Percentiles rank a stretch among this genome's conserved stretches.
Conservation (phyloP, 2,797 vertebrate species). For the Chelon labrosus region DNA sequence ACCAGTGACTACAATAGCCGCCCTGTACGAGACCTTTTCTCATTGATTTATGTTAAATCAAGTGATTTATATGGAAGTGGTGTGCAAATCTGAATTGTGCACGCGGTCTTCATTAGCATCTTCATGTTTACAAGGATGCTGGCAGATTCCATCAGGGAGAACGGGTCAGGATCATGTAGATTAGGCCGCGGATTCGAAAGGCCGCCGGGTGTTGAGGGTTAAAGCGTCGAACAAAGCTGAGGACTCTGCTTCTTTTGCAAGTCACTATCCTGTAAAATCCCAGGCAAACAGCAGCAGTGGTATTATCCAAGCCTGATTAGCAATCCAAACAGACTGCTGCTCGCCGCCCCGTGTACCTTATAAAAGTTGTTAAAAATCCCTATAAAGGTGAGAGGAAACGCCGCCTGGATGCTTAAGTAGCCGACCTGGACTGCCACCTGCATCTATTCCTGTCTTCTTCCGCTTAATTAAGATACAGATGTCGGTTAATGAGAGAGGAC, state of each 20-base stretch:
- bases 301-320: conserved; percentile 42
- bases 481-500: conserved; percentile 75
- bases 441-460: conserved; percentile 64
- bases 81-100: background rate
- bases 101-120: conserved; percentile 1
- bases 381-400: conserved; percentile 45
- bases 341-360: conserved; percentile 39
- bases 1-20: no score
- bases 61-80: background rate
- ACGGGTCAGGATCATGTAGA: background rate
- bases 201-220: conserved; percentile 14
- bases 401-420: conserved; percentile 54
- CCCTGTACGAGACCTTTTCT: background rate
- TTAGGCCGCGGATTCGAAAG: conserved; percentile 18
- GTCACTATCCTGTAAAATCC: conserved; percentile 22
- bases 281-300: background rate
- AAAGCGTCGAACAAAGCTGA: conserved; percentile 9
- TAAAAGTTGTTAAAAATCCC: conserved; percentile 64
- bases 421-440: conserved; percentile 61
- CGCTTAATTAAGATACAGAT: conserved; percentile 80
- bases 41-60: background rate
- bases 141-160: conserved; percentile 1
- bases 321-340: conserved; percentile 55
- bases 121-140: conserved; percentile 15
- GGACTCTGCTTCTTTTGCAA: conserved; percentile 21